Conservation (phyloP, 2,888 invertebrate genomes). For the Smittia sp. region DNA sequence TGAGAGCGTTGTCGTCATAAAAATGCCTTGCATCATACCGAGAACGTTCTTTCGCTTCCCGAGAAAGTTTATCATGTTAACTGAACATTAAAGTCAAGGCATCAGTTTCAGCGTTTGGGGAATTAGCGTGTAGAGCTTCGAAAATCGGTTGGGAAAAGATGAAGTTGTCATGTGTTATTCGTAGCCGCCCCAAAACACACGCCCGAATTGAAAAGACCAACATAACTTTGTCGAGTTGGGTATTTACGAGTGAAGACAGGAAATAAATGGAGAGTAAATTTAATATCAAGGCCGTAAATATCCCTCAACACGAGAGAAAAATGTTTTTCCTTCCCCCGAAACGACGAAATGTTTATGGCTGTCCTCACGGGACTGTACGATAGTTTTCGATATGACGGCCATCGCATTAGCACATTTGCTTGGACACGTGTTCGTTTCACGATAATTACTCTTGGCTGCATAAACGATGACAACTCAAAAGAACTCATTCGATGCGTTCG, state of each 20-base stretch:
- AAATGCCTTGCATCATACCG: not conserved
- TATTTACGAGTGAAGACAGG: conserved; percentile 7
- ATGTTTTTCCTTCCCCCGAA: not conserved
- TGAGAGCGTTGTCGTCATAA: conserved; percentile 19
- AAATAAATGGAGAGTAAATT: conserved; percentile 34
- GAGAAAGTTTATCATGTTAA: conserved; percentile 23
- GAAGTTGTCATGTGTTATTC: conserved; percentile 7
- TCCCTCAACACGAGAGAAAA: conserved; percentile 14
- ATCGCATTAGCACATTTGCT: conserved; percentile 21
- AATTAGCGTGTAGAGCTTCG: not conserved
- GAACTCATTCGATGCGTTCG: not conserved
- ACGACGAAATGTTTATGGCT: not conserved
- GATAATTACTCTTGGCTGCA: not conserved
- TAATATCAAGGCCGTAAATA: conserved; percentile 24
- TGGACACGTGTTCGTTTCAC: conserved; percentile 12
- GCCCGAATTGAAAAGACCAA: not conserved
- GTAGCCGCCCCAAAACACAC: not conserved
- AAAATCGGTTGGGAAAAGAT: conserved; percentile 26
- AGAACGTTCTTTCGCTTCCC: not conserved
- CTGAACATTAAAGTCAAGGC: conserved; percentile 34
- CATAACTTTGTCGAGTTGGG: not conserved
- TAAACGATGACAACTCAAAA: not conserved
- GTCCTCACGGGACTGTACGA: not conserved
- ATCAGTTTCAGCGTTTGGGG: conserved; percentile 13
- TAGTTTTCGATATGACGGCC: not conserved